Conservation (phyloP, 2,888 invertebrate genomes). For the Spisula solida region DNA sequence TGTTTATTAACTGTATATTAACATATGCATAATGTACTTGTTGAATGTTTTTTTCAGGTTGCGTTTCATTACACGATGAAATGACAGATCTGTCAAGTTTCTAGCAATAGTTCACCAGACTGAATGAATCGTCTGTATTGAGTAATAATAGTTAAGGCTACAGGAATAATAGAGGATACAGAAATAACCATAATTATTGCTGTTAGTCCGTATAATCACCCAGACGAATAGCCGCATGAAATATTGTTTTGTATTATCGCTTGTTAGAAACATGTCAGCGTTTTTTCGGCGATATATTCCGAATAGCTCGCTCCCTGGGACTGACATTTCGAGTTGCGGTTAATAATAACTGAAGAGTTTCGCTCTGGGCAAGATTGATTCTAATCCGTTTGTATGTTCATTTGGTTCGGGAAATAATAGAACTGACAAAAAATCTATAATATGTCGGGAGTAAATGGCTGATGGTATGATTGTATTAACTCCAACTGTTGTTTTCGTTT, state of each 20-base stretch:
- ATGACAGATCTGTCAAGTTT: no score
- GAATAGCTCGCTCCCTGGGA: background rate
- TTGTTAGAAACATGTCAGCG: background rate
- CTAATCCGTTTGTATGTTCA: background rate
- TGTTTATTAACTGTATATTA: no score
- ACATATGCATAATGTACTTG: no score
- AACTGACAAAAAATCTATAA: background rate
- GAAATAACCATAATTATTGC: background rate
- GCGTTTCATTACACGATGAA: no score
- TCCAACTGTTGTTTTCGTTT: no score
- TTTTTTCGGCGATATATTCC: background rate
- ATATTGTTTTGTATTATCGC: background rate
- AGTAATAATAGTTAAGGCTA: background rate
- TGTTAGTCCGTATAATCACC: background rate
- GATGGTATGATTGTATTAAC: background rate
- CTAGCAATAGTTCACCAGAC: background rate
- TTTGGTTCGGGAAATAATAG: background rate
- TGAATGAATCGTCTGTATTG: background rate
- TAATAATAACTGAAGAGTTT: constrained; percentile 2
- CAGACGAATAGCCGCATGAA: constrained; percentile 3
- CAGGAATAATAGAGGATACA: background rate
- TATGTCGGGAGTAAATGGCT: background rate
- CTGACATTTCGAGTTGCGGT: background rate
- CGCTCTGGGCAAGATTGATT: background rate
- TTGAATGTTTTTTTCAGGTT: no score